phyloP scores from a whole-genome alignment of 1,140 invertebrate species.

The Drosophila malerkotliana region DNA sequence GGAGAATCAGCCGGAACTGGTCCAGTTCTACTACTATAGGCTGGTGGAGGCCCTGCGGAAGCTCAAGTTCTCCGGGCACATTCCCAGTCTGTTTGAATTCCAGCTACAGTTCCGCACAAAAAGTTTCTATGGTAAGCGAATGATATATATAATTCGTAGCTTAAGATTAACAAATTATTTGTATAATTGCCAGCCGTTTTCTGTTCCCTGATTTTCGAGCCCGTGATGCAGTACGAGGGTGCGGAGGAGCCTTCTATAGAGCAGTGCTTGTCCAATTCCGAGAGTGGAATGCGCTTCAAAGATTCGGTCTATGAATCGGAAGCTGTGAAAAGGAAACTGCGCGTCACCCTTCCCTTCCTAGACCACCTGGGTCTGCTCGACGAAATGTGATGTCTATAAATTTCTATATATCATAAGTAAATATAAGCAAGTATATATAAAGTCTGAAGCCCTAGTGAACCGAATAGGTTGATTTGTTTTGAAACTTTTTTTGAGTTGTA shows the following conservation, averaged over 20 bases:
- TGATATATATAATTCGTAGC: no score
- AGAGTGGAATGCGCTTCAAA: conserved; percentile 36
- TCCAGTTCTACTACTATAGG: conserved; percentile 67
- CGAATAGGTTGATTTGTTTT: neutral
- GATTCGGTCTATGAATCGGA: conserved; percentile 42
- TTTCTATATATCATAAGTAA: conserved; percentile 2
- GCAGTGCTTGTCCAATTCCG: conserved; percentile 19
- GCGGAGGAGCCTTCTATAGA: conserved; percentile 65
- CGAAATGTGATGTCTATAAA: conserved; percentile 43
- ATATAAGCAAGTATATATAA: neutral
- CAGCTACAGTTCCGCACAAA: conserved; percentile 51
- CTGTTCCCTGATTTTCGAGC: conserved; percentile 45
- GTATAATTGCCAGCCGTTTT: conserved; percentile 26
- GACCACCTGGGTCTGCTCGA: conserved; percentile 72
- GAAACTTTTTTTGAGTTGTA: neutral
- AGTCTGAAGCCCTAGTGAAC: neutral
- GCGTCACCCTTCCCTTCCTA: conserved; percentile 40
- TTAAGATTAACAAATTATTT: neutral
- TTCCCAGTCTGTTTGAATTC: conserved; percentile 69
- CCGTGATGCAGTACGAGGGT: conserved; percentile 57
- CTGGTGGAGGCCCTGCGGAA: conserved; percentile 46
- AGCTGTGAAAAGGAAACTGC: conserved; percentile 41
- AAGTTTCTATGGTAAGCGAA: conserved; percentile 54
- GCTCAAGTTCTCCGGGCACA: conserved; percentile 42
- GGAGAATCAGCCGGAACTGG: conserved; percentile 43